Percentiles rank a stretch among this genome's conserved stretches.
Conservation (phyloP, 2,888 invertebrate species). For the Monopis laevigella region DNA sequence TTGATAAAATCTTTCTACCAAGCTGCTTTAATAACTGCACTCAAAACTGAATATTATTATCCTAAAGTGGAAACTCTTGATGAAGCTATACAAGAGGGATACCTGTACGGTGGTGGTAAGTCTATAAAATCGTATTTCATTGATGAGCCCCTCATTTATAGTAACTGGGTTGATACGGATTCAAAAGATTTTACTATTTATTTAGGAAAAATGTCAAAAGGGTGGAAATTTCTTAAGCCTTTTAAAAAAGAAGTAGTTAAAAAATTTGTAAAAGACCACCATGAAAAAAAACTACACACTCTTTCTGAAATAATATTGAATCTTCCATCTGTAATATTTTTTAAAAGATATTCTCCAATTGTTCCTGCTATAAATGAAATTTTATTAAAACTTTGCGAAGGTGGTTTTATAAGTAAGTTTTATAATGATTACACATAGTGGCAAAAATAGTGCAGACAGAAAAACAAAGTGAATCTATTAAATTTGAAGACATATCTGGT, state of each 20-base stretch:
- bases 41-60: not conserved
- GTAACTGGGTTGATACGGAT: not conserved
- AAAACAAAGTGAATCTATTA: not conserved
- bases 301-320: not conserved
- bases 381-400: not conserved
- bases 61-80: not conserved
- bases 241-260: not conserved
- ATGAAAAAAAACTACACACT: not conserved
- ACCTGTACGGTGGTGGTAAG: not conserved
- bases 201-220: not conserved
- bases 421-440: not conserved
- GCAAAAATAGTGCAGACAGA: not conserved
- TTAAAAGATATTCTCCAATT: constrained; percentile 7
- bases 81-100: constrained; percentile 3
- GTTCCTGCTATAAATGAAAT: not conserved
- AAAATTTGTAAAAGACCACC: not conserved
- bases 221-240: constrained; percentile 1
- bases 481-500: not conserved
- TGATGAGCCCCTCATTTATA: not conserved
- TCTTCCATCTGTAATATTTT: not conserved
- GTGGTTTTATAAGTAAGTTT: not conserved
- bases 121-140: constrained; percentile 1
- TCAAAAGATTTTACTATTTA: not conserved
- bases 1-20: constrained; percentile 4
- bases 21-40: constrained; percentile 2